Percentiles rank a stretch among this genome's conserved stretches.
Evolutionary conservation across 2,113 vertebrate genomes (phyloP).

Genomic region (Psettodes erumei): DNA sequence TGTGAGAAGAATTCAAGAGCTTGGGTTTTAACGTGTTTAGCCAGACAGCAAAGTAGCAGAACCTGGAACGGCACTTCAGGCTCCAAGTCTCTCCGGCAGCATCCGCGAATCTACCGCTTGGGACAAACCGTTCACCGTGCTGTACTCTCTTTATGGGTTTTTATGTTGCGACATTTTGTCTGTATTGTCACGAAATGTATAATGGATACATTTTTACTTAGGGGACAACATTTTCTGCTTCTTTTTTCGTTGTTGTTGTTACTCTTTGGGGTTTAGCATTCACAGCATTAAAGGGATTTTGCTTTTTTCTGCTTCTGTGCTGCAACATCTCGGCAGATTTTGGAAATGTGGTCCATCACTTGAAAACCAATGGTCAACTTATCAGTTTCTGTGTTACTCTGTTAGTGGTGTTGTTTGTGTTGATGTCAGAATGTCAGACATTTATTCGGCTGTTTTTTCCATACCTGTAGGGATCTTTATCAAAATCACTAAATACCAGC

Average conservation of each 20-base stretch:
- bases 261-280: slow-evolving; percentile 10
- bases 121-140: slow-evolving; percentile 13
- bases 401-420: not conserved
- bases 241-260: slow-evolving; percentile 2
- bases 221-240: not conserved
- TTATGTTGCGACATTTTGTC: slow-evolving; percentile 22
- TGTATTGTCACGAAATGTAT: slow-evolving; percentile 15
- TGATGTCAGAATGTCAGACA: slow-evolving; percentile 9
- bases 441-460: slow-evolving; percentile 8
- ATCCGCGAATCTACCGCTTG: not conserved
- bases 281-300: slow-evolving; percentile 10
- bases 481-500: slow-evolving; percentile 45
- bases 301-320: not conserved
- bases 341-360: not conserved
- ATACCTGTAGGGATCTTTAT: slow-evolving; percentile 15
- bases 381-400: not conserved
- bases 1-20: slow-evolving; percentile 5
- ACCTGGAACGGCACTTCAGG: not conserved
- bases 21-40: slow-evolving; percentile 13
- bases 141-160: slow-evolving; percentile 53
- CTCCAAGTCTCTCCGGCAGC: slow-evolving; percentile 1
- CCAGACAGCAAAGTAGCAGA: slow-evolving; percentile 15
- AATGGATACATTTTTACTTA: slow-evolving; percentile 9
- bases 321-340: not conserved
- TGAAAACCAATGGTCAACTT: slow-evolving; percentile 13